A percentile compares a stretch with the other conserved stretches of the same genome.
Conservation (phyloP, 1,140 invertebrate species). For the Rhagoletis zephyria region DNA sequence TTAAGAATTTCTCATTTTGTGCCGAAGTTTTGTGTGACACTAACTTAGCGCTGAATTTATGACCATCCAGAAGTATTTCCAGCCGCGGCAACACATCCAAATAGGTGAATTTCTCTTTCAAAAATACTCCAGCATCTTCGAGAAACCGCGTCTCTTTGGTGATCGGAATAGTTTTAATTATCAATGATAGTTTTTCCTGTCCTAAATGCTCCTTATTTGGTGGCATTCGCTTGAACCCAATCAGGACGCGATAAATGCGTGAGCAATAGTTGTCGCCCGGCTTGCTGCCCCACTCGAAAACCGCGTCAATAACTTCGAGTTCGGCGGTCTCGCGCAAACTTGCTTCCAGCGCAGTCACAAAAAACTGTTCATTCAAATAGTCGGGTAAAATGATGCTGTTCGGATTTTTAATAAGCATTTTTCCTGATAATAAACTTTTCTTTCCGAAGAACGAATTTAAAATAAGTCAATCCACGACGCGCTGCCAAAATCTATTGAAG, state of each 20-base stretch:
- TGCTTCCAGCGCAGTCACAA: conserved; percentile 65
- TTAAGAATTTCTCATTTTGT: too few species aligned
- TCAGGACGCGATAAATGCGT: conserved; percentile 64
- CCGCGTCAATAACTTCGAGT: conserved; percentile 62
- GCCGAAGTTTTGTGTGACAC: conserved; percentile 12
- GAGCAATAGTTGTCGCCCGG: conserved; percentile 70
- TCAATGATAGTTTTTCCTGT: conserved; percentile 62
- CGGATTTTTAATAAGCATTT: conserved; percentile 62
- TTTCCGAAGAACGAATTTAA: not conserved
- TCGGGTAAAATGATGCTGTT: conserved; percentile 65
- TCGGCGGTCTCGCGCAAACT: conserved; percentile 64
- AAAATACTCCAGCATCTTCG: conserved; percentile 66
- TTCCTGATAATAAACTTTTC: not conserved
- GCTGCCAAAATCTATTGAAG: not conserved
- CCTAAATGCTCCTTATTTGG: conserved; percentile 53
- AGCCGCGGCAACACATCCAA: conserved; percentile 65
- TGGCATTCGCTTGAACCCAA: conserved; percentile 58
- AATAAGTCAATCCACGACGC: not conserved
- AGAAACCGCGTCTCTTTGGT: conserved; percentile 64
- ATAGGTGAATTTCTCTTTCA: conserved; percentile 69
- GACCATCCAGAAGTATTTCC: conserved; percentile 62
- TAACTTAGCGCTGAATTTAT: conserved; percentile 66
- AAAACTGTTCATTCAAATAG: conserved; percentile 65
- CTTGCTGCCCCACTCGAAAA: conserved; percentile 69
- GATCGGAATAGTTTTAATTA: conserved; percentile 70